These are phyloP conservation scores for Fratercula arctica DNA, from an alignment of 2,797 vertebrate species.

Conservation along the genomic window DNA sequence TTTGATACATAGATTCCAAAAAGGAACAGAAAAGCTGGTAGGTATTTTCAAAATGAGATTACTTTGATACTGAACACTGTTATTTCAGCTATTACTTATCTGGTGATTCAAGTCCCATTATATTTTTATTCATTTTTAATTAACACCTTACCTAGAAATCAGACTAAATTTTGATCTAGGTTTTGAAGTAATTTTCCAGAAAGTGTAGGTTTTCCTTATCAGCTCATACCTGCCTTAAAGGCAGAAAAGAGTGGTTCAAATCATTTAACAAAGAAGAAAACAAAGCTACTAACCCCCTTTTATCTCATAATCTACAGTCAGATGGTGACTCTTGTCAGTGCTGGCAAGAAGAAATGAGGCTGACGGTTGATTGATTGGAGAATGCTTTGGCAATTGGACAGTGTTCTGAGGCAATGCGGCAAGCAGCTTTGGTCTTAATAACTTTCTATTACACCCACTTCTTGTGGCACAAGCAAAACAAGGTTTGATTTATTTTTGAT, in stretches of 20 bases:
- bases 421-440: constrained; percentile 65
- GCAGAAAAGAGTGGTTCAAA: constrained; percentile 21
- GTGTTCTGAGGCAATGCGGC: constrained; percentile 30
- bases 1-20: background rate
- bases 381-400: constrained; percentile 21
- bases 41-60: background rate
- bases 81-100: background rate
- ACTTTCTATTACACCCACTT: constrained; percentile 67
- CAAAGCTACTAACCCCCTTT: constrained; percentile 32
- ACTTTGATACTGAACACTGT: background rate
- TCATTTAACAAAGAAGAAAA: background rate
- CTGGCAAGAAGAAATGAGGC: constrained; percentile 28
- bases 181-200: constrained; percentile 21
- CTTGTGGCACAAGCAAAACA: constrained; percentile 64
- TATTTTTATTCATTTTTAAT: constrained; percentile 6
- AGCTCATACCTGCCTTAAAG: background rate
- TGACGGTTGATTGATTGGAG: constrained; percentile 36
- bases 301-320: constrained; percentile 41
- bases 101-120: background rate
- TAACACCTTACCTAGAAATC: background rate
- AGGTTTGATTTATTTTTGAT: constrained; percentile 78
- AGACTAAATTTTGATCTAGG: background rate
- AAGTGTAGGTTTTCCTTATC: background rate
- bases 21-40: background rate
- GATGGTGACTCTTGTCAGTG: background rate